These are phyloP conservation scores for Otocyon megalotis DNA, from an alignment of 2,113 vertebrate genomes.

Conservation along the genomic window DNA sequence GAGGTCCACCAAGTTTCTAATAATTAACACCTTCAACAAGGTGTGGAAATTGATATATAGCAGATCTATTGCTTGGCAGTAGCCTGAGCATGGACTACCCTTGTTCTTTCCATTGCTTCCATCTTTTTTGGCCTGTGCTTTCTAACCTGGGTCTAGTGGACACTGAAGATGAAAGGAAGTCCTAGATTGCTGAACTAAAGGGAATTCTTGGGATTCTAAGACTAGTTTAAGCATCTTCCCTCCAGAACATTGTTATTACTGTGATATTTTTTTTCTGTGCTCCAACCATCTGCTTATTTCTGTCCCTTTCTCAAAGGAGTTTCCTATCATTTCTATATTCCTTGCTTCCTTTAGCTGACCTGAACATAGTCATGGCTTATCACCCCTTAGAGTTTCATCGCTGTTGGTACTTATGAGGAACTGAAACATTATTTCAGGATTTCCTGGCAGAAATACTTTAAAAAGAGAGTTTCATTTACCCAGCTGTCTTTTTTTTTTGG, in stretches of 20 bases:
- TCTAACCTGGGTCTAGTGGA: not conserved
- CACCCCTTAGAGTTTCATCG: not conserved
- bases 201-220: not conserved
- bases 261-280: not conserved
- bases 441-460: not conserved
- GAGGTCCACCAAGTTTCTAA: not conserved
- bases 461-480: not conserved
- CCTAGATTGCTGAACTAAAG: not conserved
- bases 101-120: not conserved
- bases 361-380: not conserved
- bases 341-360: not conserved
- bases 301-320: not conserved
- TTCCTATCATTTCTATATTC: not conserved
- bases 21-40: not conserved
- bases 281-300: not conserved
- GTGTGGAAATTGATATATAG: not conserved
- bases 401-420: not conserved
- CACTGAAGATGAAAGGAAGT: not conserved
- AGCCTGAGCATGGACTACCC: not conserved
- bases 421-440: not conserved
- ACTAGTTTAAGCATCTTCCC: not conserved
- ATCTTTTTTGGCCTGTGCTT: not conserved
- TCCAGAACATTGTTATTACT: not conserved
- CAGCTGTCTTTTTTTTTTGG: not conserved
- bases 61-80: not conserved